Conservation (phyloP, 2,797 vertebrate genomes). For the Sebastes itinus region DNA sequence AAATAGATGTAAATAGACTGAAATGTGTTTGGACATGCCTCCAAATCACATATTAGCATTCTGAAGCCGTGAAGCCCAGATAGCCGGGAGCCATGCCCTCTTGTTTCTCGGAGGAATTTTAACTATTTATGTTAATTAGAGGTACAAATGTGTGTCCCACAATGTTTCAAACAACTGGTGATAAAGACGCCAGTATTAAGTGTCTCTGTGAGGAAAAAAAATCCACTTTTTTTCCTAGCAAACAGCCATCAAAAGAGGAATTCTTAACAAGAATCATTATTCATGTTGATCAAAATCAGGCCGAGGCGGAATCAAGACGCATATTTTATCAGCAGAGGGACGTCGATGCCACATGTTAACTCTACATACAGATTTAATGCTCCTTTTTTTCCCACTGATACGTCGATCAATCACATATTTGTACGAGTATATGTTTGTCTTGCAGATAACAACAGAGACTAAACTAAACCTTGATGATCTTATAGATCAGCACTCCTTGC, state of each 20-base stretch:
- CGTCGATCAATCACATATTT: conserved; percentile 18
- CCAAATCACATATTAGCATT: conserved; percentile 13
- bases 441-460: conserved; percentile 10
- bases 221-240: not conserved
- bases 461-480: conserved; percentile 18
- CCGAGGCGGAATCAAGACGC: conserved; percentile 22
- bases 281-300: conserved; percentile 41
- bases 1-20: not conserved
- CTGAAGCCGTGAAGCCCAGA: not conserved
- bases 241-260: conserved; percentile 22
- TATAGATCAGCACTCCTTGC: conserved; percentile 14
- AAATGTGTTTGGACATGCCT: conserved; percentile 36
- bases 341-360: not conserved
- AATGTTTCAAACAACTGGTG: not conserved
- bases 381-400: not conserved
- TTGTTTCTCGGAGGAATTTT: not conserved
- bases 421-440: not conserved
- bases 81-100: not conserved
- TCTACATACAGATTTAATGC: conserved; percentile 7
- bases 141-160: not conserved
- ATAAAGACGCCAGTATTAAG: not conserved
- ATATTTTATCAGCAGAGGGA: conserved; percentile 53
- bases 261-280: conserved; percentile 6
- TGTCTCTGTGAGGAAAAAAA: not conserved
- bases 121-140: not conserved